A percentile compares a stretch with the other conserved stretches of the same genome.
phyloP scores from a whole-genome alignment of 2,797 vertebrate species.

The Atherinosoma microstoma region DNA sequence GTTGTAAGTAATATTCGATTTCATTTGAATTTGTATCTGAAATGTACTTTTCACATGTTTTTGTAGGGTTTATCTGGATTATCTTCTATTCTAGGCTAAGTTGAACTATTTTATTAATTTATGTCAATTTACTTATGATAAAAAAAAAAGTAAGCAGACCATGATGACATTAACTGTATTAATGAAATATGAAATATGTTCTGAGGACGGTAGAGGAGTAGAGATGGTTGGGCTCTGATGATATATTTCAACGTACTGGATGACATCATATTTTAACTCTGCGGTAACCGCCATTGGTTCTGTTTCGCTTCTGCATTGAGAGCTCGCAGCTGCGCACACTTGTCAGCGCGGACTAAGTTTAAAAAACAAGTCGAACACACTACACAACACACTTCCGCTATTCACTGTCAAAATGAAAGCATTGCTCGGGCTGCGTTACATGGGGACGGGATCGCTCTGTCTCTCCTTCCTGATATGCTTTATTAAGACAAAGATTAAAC shows the following conservation, averaged over 20 bases:
- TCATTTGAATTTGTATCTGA: neutral
- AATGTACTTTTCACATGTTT: neutral
- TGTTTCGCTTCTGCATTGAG: constrained; percentile 12
- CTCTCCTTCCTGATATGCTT: neutral
- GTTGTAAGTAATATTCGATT: neutral
- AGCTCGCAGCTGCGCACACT: constrained; percentile 67
- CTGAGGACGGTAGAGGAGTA: neutral
- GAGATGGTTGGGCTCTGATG: neutral
- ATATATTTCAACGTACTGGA: constrained; percentile 3
- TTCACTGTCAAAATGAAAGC: constrained; percentile 55
- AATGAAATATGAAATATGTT: neutral
- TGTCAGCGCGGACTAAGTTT: constrained; percentile 8
- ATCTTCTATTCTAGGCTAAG: neutral
- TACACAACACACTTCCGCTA: constrained; percentile 12
- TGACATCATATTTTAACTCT: constrained; percentile 57
- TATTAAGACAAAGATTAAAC: constrained; percentile 2
- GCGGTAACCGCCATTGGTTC: constrained; percentile 34
- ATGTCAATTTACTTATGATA: neutral
- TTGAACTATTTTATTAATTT: neutral
- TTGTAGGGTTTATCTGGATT: neutral
- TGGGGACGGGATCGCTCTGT: neutral
- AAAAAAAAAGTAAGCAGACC: neutral
- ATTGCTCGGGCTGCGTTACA: fast-evolving
- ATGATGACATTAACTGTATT: neutral
- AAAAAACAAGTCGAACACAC: fast-evolving